Evolutionary conservation across 1,140 invertebrate species (phyloP).

Genomic region (Magallana angulata): DNA sequence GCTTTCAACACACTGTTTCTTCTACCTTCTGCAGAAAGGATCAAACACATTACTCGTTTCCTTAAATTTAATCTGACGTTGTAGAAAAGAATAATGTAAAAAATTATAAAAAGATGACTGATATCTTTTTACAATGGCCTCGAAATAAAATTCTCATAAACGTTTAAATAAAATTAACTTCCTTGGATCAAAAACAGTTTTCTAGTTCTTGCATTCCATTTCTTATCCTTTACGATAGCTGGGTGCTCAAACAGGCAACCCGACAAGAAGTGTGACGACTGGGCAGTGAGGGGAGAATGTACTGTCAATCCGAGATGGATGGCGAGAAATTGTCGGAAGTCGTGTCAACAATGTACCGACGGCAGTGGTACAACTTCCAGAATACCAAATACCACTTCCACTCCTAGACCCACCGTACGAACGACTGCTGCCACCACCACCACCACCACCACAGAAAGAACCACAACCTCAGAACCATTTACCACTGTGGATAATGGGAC

Average conservation of each 20-base stretch:
- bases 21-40: too few relatives aligned
- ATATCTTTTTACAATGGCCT: too few relatives aligned
- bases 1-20: background rate
- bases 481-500: background rate
- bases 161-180: too few relatives aligned
- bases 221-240: background rate
- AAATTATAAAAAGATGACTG: too few relatives aligned
- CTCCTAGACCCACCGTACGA: too few relatives aligned
- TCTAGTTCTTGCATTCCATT: too few relatives aligned
- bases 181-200: too few relatives aligned
- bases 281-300: constrained; percentile 69
- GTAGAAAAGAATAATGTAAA: too few relatives aligned
- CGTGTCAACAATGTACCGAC: constrained; percentile 67
- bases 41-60: too few relatives aligned
- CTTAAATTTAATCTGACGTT: too few relatives aligned
- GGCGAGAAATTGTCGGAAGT: constrained; percentile 66
- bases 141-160: too few relatives aligned
- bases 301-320: constrained; percentile 68
- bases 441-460: too few relatives aligned
- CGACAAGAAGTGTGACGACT: constrained; percentile 63
- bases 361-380: constrained; percentile 48
- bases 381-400: background rate
- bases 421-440: background rate
- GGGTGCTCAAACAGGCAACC: background rate
- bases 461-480: background rate